Percentiles rank a stretch among this genome's conserved stretches.
Evolutionary conservation across 2,888 invertebrate genomes (phyloP).

Genomic region (Villa cingulata): DNA sequence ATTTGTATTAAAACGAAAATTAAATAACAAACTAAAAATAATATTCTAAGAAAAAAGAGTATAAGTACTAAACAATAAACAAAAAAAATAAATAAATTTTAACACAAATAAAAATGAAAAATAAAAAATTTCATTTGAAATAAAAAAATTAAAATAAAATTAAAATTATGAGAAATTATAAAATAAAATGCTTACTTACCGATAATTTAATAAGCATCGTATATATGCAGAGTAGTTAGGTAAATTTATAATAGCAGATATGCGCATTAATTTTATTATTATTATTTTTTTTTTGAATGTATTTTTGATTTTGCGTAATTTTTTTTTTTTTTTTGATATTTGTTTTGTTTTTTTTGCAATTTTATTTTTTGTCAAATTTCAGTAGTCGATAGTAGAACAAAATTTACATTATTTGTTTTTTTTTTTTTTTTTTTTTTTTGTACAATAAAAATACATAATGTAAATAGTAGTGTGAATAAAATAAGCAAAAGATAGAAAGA

Average conservation of each 20-base stretch:
- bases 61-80: no score
- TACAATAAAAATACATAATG: no score
- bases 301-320: not conserved
- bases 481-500: no score
- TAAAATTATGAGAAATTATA: not conserved
- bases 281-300: not conserved
- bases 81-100: not conserved
- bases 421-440: no score
- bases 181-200: conserved; percentile 6
- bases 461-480: no score
- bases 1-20: no score
- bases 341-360: not conserved
- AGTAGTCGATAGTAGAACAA: not conserved
- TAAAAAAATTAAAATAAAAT: not conserved
- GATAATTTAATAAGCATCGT: conserved; percentile 6
- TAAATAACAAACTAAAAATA: no score
- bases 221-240: not conserved
- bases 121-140: not conserved
- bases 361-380: not conserved
- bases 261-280: conserved; percentile 2
- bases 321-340: not conserved
- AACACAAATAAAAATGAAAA: not conserved
- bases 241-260: not conserved
- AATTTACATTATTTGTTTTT: not conserved
- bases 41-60: no score